Evolutionary conservation across 2,888 invertebrate genomes (phyloP).

Genomic region (Adelognathus sp.): DNA sequence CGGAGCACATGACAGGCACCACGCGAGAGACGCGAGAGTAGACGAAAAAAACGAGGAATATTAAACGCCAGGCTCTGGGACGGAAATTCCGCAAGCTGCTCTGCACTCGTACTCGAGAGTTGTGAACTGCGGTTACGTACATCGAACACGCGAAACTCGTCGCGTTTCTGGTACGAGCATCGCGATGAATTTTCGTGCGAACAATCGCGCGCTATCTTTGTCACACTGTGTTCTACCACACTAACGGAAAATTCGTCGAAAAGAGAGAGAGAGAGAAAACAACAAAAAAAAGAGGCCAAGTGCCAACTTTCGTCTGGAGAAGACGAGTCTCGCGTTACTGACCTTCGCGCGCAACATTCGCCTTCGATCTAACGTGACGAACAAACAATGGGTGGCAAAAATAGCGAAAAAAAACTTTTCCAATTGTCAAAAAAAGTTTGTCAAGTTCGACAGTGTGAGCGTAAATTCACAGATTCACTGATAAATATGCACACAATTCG

Average conservation of each 20-base stretch:
- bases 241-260: not conserved
- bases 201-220: not conserved
- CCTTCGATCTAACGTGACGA: not conserved
- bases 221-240: not conserved
- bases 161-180: not conserved
- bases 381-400: not conserved
- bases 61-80: not conserved
- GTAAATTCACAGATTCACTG: not conserved
- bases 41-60: not conserved
- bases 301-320: not conserved
- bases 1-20: not conserved
- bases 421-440: conserved; percentile 1
- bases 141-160: not conserved
- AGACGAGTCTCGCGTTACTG: conserved; percentile 2
- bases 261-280: not conserved
- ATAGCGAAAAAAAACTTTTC: not conserved
- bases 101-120: not conserved
- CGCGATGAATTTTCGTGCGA: not conserved
- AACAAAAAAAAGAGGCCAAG: not conserved
- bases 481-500: not conserved
- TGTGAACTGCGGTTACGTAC: not conserved
- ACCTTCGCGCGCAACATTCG: not conserved
- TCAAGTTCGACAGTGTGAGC: not conserved
- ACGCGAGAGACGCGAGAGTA: not conserved
- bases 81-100: not conserved